Conservation (phyloP, 1,140 invertebrate species). For the Drosophila pandora region DNA sequence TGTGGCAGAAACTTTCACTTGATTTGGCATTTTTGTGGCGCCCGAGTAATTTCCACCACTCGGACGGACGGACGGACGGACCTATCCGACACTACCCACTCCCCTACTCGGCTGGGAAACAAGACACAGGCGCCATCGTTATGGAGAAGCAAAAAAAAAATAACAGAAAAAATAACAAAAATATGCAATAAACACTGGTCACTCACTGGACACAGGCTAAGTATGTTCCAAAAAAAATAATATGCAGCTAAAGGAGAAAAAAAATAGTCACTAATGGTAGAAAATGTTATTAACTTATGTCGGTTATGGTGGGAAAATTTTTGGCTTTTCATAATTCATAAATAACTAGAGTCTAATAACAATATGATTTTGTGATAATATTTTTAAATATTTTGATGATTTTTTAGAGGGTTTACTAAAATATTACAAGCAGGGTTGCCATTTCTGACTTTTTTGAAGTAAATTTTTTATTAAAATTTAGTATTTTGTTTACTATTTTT, state of each 20-base stretch:
- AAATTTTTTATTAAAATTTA: no score
- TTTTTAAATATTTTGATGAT: no score
- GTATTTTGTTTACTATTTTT: no score
- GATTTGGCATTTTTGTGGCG: conserved; percentile 60
- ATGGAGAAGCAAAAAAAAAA: conserved; percentile 1
- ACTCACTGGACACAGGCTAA: neutral
- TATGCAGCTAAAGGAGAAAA: neutral
- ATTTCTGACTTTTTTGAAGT: no score
- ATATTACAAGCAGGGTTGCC: no score
- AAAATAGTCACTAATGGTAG: neutral
- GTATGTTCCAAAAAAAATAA: neutral
- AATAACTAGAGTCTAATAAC: no score
- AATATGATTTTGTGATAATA: no score
- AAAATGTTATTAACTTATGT: neutral
- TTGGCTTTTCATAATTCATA: neutral
- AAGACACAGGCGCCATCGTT: conserved; percentile 7
- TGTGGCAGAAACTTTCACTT: conserved; percentile 69
- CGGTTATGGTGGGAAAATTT: neutral
- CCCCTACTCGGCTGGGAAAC: conserved; percentile 16
- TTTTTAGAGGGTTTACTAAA: no score
- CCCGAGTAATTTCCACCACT: conserved; percentile 45
- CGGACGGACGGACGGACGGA: neutral
- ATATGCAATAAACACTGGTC: conserved; percentile 3
- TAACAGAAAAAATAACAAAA: neutral
- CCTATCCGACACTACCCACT: no score